Base-by-base conservation (phyloP, 1,140 invertebrate genomes). In the Drosophila repletoides region DNA sequence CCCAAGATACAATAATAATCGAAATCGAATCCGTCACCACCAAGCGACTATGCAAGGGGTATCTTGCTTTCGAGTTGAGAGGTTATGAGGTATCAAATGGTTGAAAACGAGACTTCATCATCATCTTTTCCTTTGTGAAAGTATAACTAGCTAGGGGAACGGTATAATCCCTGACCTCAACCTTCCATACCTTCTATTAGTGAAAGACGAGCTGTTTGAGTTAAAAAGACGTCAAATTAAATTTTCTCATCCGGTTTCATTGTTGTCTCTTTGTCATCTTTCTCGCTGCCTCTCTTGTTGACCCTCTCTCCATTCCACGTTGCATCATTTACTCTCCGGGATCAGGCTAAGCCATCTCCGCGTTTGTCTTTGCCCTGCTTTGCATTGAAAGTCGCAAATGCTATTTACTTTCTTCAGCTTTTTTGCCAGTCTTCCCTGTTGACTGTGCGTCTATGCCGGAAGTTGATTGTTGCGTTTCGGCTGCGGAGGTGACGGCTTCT, bases 181-280 rank as follows among this genome's bases (percentile, higher is more conserved):
- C 15, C 3, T 3, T 9, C 1, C 4, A 46, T 6, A 12, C 33
- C 14, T 48, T 7, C 21, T 71, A 33, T 26, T 51, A 53, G 41
- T 83, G 79, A 84, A 83, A 84, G 73, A 59, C 60, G 79, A 83
- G 79, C 77, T 83, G 65, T 59, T 63, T 60, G 65, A 70, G 79
- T 70, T 83, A 84, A 83, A 83, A 86, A 67, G 80, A 84, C 72
- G 75, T 79, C 51, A 84, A 84, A 84, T 84, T 84, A 79, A 84
- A 84, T 86, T 84, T 84, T 71, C 79, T 84, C 56, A 84, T 86
- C 72, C 80, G 80, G 75, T 72, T 86, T 84, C 53, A 69, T 65
- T 79, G 70, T 61, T 65, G 61, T 48, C 76, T 52, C 49, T 49
- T 21, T 24, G 40, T n/a, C 15, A n/a, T 34, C 22, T 31, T 33